Evolutionary conservation across 2,888 invertebrate species (phyloP).

Genomic region (Chrysolina americana): DNA sequence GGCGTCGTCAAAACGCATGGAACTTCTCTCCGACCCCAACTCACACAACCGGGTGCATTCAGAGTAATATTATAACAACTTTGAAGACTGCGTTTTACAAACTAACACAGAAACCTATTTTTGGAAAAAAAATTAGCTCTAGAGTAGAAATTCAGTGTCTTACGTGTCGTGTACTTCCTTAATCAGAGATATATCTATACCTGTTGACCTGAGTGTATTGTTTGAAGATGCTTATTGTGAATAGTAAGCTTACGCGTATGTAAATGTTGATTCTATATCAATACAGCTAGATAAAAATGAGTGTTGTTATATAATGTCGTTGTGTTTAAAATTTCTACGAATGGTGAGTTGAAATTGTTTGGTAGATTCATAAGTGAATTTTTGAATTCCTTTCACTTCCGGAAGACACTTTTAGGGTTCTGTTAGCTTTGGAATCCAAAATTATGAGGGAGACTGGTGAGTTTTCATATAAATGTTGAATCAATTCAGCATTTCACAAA

Average conservation of each 20-base stretch:
- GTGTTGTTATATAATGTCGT: constrained; percentile 59
- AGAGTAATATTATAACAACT: constrained; percentile 20
- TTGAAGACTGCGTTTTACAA: constrained; percentile 6
- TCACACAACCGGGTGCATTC: constrained; percentile 47
- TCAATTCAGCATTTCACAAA: too few relatives aligned
- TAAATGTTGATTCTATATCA: background rate
- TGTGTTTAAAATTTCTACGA: constrained; percentile 67
- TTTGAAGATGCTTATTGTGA: background rate
- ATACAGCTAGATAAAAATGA: constrained; percentile 34
- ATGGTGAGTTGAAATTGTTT: constrained; percentile 65
- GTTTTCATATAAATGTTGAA: too few relatives aligned
- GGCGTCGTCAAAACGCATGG: constrained; percentile 67
- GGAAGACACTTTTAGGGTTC: too few relatives aligned
- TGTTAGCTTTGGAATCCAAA: too few relatives aligned
- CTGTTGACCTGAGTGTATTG: constrained; percentile 39
- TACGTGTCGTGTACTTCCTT: constrained; percentile 8
- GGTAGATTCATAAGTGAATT: background rate
- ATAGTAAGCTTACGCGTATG: background rate
- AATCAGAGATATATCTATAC: constrained; percentile 32
- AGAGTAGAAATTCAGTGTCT: background rate
- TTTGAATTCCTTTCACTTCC: too few relatives aligned
- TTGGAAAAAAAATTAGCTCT: background rate
- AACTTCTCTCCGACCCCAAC: constrained; percentile 48
- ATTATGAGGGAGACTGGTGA: too few relatives aligned
- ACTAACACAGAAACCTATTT: constrained; percentile 7